A percentile compares a stretch with the other conserved stretches of the same genome.
These are phyloP conservation scores for Latrodectus elegans DNA, from an alignment of 2,888 invertebrate genomes.

Conservation along the genomic window DNA sequence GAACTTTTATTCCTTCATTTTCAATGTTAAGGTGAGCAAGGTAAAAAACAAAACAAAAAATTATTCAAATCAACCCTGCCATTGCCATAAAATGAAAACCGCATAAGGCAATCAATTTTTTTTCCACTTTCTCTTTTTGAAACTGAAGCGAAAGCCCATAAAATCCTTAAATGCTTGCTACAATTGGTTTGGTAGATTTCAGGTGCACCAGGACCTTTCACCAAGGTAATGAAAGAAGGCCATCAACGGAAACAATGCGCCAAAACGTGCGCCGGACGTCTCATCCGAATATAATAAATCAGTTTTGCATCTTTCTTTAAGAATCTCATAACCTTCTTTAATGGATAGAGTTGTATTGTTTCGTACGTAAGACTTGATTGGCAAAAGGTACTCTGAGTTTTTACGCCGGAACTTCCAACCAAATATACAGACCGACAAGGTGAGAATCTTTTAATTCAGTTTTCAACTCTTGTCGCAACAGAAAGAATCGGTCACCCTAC, in stretches of 20 bases:
- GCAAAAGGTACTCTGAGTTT: too few relatives aligned
- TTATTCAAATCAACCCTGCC: not conserved
- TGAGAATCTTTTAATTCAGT: too few relatives aligned
- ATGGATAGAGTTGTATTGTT: not conserved
- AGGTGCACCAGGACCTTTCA: not conserved
- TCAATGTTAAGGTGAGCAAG: slow-evolving; percentile 2
- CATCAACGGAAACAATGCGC: not conserved
- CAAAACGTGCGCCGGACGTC: not conserved
- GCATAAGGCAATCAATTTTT: slow-evolving; percentile 1
- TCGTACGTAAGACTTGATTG: not conserved
- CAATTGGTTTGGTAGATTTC: not conserved
- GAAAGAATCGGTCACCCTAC: too few relatives aligned
- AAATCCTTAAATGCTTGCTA: not conserved
- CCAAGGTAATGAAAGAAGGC: not conserved
- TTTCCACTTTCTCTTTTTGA: not conserved
- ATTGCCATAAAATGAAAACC: not conserved
- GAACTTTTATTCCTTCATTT: not conserved
- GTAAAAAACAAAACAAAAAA: not conserved
- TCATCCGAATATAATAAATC: not conserved
- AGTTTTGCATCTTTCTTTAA: slow-evolving; percentile 5
- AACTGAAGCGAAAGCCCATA: not conserved
- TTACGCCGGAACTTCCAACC: too few relatives aligned
- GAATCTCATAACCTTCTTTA: slow-evolving; percentile 5
- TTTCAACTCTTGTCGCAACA: too few relatives aligned
- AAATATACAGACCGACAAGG: too few relatives aligned